A percentile compares a stretch with the other conserved stretches of the same genome.
phyloP scores from a whole-genome alignment of 2,888 invertebrate genomes.

The Dryobota labecula region DNA sequence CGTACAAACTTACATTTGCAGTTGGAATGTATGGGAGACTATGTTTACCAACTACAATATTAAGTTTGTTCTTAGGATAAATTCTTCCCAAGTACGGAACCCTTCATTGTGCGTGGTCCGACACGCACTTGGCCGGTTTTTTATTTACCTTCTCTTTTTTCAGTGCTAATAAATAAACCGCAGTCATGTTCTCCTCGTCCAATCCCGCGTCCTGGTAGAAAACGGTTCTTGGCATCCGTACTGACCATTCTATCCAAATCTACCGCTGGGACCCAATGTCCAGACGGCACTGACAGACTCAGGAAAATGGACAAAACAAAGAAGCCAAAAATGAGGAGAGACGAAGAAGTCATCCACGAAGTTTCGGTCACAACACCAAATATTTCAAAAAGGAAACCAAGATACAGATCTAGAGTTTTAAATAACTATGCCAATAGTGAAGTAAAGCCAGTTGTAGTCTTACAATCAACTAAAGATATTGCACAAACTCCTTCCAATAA shows the following conservation, averaged over 20 bases:
- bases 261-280: constrained; percentile 76
- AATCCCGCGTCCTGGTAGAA: constrained; percentile 68
- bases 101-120: too few species aligned
- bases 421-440: constrained; percentile 61
- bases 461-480: constrained; percentile 74
- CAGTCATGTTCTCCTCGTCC: constrained; percentile 65
- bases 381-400: constrained; percentile 56
- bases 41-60: too few species aligned
- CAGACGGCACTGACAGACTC: constrained; percentile 56
- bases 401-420: constrained; percentile 68
- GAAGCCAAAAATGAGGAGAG: constrained; percentile 22
- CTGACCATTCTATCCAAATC: constrained; percentile 76
- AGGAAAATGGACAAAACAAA: constrained; percentile 21
- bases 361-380: background rate
- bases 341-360: constrained; percentile 10
- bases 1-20: too few species aligned
- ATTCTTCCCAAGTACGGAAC: too few species aligned
- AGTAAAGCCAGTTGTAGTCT: constrained; percentile 68
- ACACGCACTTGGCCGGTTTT: too few species aligned
- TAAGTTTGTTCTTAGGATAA: too few species aligned
- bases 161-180: constrained; percentile 22
- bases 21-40: too few species aligned
- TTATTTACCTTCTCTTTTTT: background rate
- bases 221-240: constrained; percentile 75
- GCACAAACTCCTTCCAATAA: constrained; percentile 73